phyloP scores from a whole-genome alignment of 2,888 invertebrate species.

The Salticus scenicus region DNA sequence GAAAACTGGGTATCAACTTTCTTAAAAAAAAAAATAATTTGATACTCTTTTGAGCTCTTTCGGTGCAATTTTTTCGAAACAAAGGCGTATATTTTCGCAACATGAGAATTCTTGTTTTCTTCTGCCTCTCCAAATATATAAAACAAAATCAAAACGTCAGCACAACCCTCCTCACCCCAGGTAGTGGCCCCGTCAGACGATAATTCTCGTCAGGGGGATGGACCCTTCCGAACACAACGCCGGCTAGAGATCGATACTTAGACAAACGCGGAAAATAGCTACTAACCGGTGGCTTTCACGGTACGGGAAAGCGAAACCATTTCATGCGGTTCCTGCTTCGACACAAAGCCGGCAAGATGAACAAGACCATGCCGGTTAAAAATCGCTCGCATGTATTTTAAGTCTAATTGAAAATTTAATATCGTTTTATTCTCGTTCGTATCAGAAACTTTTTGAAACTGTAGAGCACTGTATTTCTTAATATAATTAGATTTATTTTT shows the following conservation, averaged over 20 bases:
- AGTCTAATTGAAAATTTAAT: too few species aligned
- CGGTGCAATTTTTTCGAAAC: background rate
- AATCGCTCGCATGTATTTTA: background rate
- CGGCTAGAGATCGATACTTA: background rate
- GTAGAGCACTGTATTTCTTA: too few species aligned
- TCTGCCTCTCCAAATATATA: background rate
- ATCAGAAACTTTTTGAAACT: too few species aligned
- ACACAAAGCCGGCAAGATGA: slow-evolving; percentile 10
- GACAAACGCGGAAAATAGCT: background rate
- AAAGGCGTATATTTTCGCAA: background rate
- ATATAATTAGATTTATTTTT: too few species aligned
- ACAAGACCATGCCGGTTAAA: background rate
- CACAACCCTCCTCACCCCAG: slow-evolving; percentile 19
- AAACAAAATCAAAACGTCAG: slow-evolving; percentile 17
- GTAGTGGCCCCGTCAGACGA: slow-evolving; percentile 17
- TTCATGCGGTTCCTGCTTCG: slow-evolving; percentile 31
- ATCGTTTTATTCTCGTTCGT: too few species aligned
- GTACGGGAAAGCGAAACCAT: slow-evolving; percentile 44
- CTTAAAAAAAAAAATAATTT: background rate
- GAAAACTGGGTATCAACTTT: background rate
- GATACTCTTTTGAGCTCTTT: background rate
- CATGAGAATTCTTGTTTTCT: background rate
- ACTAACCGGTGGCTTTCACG: background rate
- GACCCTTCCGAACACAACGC: background rate
- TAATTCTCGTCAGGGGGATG: slow-evolving; percentile 16